Evolutionary conservation across 2,797 vertebrate genomes (phyloP).

Genomic region (Meriones psammophilus): DNA sequence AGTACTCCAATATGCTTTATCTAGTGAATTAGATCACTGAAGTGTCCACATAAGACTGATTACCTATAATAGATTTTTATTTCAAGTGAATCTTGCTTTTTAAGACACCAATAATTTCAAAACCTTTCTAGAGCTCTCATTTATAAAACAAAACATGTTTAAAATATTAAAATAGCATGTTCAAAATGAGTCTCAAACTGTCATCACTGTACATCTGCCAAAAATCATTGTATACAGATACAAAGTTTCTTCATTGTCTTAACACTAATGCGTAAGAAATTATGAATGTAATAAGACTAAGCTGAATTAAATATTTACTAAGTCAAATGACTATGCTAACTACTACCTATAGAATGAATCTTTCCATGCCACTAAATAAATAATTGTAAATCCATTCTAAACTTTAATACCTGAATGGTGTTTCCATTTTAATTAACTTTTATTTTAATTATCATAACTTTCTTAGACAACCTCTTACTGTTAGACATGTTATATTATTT

Average conservation of each 20-base stretch:
- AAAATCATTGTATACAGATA: not conserved
- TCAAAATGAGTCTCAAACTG: not conserved
- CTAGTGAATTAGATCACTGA: not conserved
- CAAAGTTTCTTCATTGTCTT: not conserved
- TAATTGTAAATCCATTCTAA: not conserved
- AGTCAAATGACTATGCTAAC: not conserved
- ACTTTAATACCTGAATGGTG: not conserved
- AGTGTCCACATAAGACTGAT: not conserved
- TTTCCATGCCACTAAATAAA: conserved; percentile 24
- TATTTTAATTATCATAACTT: not conserved
- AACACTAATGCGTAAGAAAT: not conserved
- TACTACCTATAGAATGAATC: not conserved
- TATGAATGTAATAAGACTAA: not conserved
- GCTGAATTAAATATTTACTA: not conserved
- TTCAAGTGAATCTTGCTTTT: not conserved
- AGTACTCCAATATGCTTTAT: conserved; percentile 19
- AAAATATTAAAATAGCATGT: not conserved
- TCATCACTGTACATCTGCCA: not conserved
- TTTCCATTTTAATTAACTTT: not conserved
- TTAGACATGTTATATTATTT: not conserved
- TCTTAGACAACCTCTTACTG: not conserved
- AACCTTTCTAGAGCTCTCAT: not conserved
- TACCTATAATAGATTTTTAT: not conserved
- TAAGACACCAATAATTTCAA: not conserved
- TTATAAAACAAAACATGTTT: conserved; percentile 40